Percentiles rank a stretch among this genome's conserved stretches.
phyloP scores from a whole-genome alignment of 2,113 vertebrate genomes.

The Sander vitreus region DNA sequence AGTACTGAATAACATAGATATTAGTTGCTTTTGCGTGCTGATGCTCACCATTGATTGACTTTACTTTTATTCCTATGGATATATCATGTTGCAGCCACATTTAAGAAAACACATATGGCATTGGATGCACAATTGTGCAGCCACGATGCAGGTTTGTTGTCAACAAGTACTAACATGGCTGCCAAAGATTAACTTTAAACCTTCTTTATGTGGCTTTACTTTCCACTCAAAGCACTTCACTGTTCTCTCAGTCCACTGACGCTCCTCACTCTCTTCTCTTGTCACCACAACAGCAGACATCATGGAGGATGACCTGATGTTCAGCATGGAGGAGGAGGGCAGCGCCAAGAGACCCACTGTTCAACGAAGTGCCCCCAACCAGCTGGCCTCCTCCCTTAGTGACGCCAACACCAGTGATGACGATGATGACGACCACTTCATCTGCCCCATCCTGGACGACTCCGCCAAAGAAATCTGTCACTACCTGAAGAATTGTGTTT shows the following conservation, averaged over 20 bases:
- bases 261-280: neutral
- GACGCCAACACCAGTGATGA: conserved; percentile 82
- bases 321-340: conserved; percentile 92
- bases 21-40: neutral
- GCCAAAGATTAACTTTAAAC: neutral
- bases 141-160: conserved; percentile 28
- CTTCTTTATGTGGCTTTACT: neutral
- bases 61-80: neutral
- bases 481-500: conserved; percentile 80
- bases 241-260: neutral
- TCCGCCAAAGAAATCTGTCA: conserved; percentile 81
- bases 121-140: neutral
- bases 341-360: conserved; percentile 71
- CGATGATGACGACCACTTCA: conserved; percentile 88
- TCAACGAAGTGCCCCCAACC: conserved; percentile 6
- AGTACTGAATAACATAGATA: neutral
- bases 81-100: neutral
- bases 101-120: neutral
- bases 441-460: conserved; percentile 92
- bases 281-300: conserved; percentile 21
- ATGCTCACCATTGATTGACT: neutral
- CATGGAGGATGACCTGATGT: conserved; percentile 99
- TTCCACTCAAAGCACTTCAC: neutral
- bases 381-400: conserved; percentile 58
- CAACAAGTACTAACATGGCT: conserved; percentile 21